A percentile compares a stretch with the other conserved stretches of the same genome.
Evolutionary conservation across 2,113 vertebrate genomes (phyloP).

Genomic region (Zosterops japonicus): DNA sequence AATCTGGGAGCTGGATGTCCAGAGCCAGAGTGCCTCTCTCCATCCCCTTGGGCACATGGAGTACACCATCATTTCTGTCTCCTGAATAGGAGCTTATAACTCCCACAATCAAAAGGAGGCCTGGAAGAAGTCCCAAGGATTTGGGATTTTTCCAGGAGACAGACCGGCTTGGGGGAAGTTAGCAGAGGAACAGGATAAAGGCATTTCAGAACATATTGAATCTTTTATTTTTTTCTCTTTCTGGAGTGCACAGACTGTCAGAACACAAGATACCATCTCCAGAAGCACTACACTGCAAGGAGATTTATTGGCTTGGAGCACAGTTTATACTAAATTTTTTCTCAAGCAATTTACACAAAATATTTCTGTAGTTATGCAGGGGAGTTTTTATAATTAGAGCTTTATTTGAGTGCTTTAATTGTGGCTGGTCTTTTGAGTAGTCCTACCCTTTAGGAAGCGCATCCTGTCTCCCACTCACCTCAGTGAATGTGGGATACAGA

Average conservation of each 20-base stretch:
- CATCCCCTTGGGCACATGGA: not conserved
- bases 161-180: constrained; percentile 2
- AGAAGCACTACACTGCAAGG: not conserved
- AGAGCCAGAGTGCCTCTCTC: not conserved
- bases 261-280: not conserved
- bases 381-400: constrained; percentile 48
- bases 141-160: constrained; percentile 49
- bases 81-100: not conserved
- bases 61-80: not conserved
- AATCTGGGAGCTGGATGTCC: not conserved
- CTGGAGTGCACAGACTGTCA: constrained; percentile 9
- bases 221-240: not conserved
- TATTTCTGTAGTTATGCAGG: constrained; percentile 12
- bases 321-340: not conserved
- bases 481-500: not conserved
- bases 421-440: constrained; percentile 3
- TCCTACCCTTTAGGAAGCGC: not conserved
- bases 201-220: constrained; percentile 55
- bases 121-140: constrained; percentile 36
- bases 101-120: not conserved
- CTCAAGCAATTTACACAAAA: constrained; percentile 46
- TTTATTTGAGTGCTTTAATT: constrained; percentile 14
- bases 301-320: constrained; percentile 26
- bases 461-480: not conserved
- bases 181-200: constrained; percentile 49